These are phyloP conservation scores for Campaea margaritaria DNA, from an alignment of 2,888 invertebrate species.

Conservation along the genomic window DNA sequence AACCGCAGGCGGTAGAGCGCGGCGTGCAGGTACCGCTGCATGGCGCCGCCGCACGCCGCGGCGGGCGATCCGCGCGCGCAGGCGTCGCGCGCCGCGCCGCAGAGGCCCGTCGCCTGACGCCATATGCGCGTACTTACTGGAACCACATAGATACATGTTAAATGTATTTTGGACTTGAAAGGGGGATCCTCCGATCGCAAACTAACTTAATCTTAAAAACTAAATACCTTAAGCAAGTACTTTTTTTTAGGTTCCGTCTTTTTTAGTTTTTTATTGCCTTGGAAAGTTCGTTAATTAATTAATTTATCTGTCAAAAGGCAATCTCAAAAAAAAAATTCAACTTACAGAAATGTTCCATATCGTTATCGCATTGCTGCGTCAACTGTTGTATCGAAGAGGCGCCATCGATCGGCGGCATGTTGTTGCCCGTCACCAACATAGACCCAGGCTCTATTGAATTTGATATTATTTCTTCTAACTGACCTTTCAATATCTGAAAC, in stretches of 20 bases:
- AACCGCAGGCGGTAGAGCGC: constrained; percentile 60
- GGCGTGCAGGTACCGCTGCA: constrained; percentile 64
- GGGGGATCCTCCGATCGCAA: too few species aligned
- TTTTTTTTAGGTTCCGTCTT: too few species aligned
- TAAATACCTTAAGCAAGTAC: too few species aligned
- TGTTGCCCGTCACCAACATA: constrained; percentile 59
- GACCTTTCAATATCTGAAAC: constrained; percentile 58
- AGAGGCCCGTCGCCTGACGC: constrained; percentile 86
- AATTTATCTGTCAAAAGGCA: too few species aligned
- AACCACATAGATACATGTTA: constrained; percentile 9
- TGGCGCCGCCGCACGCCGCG: constrained; percentile 48
- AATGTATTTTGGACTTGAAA: not conserved
- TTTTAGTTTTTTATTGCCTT: too few species aligned
- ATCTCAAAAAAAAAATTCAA: not conserved
- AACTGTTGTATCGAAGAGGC: constrained; percentile 62
- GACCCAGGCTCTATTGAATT: constrained; percentile 53
- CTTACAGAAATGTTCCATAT: constrained; percentile 78
- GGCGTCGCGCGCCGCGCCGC: constrained; percentile 77
- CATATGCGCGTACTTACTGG: constrained; percentile 86
- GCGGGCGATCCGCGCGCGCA: constrained; percentile 49
- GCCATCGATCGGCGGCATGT: constrained; percentile 56
- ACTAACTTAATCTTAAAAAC: too few species aligned
- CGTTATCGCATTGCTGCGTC: constrained; percentile 64
- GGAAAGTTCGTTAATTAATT: too few species aligned
- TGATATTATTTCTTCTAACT: constrained; percentile 59